These are phyloP conservation scores for Malacoctenus gilli DNA, from an alignment of 2,797 vertebrate species.

Conservation along the genomic window DNA sequence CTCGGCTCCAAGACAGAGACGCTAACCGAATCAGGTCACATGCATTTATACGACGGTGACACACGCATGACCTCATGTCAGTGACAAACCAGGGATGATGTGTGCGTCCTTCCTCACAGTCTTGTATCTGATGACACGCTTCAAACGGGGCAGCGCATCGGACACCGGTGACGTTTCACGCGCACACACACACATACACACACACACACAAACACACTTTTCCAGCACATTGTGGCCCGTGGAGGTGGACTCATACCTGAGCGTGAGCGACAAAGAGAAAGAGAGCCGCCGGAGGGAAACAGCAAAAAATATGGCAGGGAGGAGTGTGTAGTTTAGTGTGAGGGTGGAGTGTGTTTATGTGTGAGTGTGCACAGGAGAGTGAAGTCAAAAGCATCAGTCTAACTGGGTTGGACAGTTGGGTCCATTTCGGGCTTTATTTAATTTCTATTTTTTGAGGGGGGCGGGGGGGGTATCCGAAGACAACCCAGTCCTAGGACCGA, in stretches of 20 bases:
- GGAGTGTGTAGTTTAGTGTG: slow-evolving; percentile 10
- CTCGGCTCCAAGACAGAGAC: neutral
- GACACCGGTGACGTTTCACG: neutral
- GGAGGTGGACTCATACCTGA: slow-evolving; percentile 3
- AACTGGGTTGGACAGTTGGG: too few species aligned
- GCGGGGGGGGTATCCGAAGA: too few species aligned
- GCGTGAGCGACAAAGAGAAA: slow-evolving; percentile 4
- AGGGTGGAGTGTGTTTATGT: slow-evolving; percentile 34
- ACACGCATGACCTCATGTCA: neutral
- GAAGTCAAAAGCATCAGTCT: too few species aligned
- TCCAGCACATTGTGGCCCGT: too few species aligned
- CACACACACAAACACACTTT: too few species aligned
- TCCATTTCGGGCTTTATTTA: too few species aligned
- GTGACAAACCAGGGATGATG: neutral
- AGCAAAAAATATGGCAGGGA: neutral
- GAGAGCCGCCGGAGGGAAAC: slow-evolving; percentile 7
- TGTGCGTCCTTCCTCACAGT: neutral
- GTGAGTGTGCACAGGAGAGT: too few species aligned
- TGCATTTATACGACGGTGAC: neutral
- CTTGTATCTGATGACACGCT: neutral
- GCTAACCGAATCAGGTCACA: slow-evolving; percentile 21
- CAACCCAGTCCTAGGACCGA: too few species aligned
- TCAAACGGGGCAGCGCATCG: too few species aligned
- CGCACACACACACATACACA: too few species aligned
- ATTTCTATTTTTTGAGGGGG: too few species aligned